A percentile compares a stretch with the other conserved stretches of the same genome.
phyloP scores from a whole-genome alignment of 2,113 vertebrate species.

The Carlito syrichta region DNA sequence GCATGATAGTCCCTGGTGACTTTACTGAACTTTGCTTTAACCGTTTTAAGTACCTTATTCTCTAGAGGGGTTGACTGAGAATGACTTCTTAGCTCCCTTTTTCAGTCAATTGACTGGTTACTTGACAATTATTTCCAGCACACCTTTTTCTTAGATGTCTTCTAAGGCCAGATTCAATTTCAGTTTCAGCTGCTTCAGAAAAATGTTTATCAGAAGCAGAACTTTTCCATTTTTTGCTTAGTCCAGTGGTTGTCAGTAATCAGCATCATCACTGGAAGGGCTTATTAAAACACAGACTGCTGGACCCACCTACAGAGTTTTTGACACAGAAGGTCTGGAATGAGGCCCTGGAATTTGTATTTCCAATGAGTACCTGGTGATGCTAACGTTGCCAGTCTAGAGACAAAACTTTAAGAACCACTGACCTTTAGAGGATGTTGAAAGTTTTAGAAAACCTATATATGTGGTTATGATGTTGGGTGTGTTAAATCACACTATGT shows the following conservation, averaged over 20 bases:
- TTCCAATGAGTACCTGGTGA: not conserved
- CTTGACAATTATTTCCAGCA: constrained; percentile 21
- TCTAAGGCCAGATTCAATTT: constrained; percentile 4
- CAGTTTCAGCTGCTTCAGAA: not conserved
- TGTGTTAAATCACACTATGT: not conserved
- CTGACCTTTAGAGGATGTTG: not conserved
- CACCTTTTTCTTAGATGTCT: not conserved
- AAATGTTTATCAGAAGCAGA: not conserved
- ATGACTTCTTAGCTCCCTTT: not conserved
- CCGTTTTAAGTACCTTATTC: not conserved
- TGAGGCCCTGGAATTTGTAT: not conserved
- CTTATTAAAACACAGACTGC: not conserved
- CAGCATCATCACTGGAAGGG: not conserved
- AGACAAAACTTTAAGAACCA: not conserved
- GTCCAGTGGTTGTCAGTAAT: not conserved
- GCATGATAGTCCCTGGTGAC: not conserved
- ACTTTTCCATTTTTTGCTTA: not conserved
- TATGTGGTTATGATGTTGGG: not conserved
- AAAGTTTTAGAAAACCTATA: not conserved
- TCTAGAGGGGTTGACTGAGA: not conserved
- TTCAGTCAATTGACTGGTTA: not conserved
- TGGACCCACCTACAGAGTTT: too few relatives aligned
- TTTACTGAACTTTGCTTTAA: not conserved
- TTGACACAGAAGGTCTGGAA: not conserved
- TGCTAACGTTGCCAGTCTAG: not conserved